Percentiles rank a stretch among this genome's conserved stretches.
phyloP scores from a whole-genome alignment of 2,797 vertebrate genomes.

The Eutrigla gurnardus region DNA sequence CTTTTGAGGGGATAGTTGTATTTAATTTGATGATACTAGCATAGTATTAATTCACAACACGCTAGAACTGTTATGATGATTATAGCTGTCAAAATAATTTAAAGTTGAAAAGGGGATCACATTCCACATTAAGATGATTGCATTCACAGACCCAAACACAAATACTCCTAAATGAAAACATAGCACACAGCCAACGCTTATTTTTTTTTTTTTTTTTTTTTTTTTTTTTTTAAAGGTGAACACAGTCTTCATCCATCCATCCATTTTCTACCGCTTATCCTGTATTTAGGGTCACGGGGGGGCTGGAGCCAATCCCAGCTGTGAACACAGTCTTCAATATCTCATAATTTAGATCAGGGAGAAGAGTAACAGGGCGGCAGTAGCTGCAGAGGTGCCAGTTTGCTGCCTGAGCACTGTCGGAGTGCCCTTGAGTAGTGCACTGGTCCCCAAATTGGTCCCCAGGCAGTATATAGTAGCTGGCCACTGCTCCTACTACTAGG shows the following conservation, averaged over 20 bases:
- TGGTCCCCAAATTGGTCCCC: too few relatives aligned
- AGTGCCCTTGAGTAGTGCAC: too few relatives aligned
- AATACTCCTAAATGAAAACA: conserved; percentile 24
- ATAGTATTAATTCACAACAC: background rate
- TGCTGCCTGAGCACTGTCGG: too few relatives aligned
- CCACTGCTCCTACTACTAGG: too few relatives aligned
- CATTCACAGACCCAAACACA: background rate
- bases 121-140: background rate
- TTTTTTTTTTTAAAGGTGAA: background rate
- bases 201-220: conserved; percentile 3
- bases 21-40: background rate
- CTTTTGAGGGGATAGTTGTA: background rate
- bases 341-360: conserved; percentile 11
- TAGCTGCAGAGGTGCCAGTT: too few relatives aligned
- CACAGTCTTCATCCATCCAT: background rate
- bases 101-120: background rate
- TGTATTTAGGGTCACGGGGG: too few relatives aligned
- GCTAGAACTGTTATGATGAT: too few relatives aligned
- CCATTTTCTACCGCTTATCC: too few relatives aligned
- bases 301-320: too few relatives aligned
- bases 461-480: too few relatives aligned
- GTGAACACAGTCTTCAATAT: background rate
- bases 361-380: background rate
- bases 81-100: background rate
- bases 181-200: background rate